Evolutionary conservation across 2,888 invertebrate genomes (phyloP), one percentile per base, ranked within the genome.

Genomic region (Volucella inflata): DNA sequence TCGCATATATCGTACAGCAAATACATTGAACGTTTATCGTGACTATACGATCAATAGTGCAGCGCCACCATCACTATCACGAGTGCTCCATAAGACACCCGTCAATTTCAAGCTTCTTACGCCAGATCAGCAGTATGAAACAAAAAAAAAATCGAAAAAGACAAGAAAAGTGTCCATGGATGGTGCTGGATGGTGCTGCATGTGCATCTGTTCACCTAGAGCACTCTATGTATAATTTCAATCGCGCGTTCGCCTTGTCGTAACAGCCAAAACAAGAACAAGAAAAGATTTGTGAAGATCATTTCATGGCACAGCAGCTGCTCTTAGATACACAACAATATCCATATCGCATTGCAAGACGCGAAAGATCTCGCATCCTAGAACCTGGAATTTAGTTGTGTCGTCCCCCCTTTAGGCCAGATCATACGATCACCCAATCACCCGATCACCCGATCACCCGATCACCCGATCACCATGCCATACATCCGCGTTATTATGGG

Each of bases 221-320:
- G 16, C 68, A 40, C 21, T 50, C 72, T 53, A 48, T 60, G 70
- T 55, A 44, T 79, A 80, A 79, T 80, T 75, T 85, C 75, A 79
- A 71, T 79, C 59, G 74, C 30, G 30, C 30, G 30, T 30, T 84
- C 79, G 72, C 57, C 85, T 85, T 80, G 76, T 80, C 65, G 76
- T 62, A 76, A 68, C 80, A 84, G 59, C 64, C 36, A 40, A 70
- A 71, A 80, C 79, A 71, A 80, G 75, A 76, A 80, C 84, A 6
- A 30, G 30, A 72, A 76, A 60, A 85, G 85, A 85, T 85, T 85
- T 85, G 85, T 85, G 85, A 85, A 80, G 85, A 85, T 85, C 85
- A 80, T 81, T 85, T 85, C 80, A 80, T 80, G 84, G 71, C 80
- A 76, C 75, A 76, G 84, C 84, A 85, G 75, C 84, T 76, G 75